phyloP scores from a whole-genome alignment of 2,113 vertebrate genomes.

The Manacus vitellinus region DNA sequence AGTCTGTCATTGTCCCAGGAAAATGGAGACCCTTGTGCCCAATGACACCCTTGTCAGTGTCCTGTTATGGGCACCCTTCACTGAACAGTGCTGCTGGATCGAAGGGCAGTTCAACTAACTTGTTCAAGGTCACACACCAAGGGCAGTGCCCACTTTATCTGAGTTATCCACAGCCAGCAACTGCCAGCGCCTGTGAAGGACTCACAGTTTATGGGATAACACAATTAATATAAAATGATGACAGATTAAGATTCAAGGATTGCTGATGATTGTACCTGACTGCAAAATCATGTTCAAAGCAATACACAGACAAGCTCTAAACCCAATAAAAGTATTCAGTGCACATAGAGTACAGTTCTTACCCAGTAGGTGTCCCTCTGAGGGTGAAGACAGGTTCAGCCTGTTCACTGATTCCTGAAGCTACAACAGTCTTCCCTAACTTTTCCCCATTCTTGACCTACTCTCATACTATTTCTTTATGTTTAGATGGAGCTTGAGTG shows the following conservation, averaged over 20 bases:
- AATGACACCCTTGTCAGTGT: not conserved
- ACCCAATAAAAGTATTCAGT: not conserved
- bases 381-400: not conserved
- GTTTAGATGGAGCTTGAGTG: not conserved
- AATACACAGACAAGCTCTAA: not conserved
- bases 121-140: not conserved
- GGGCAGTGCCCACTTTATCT: not conserved
- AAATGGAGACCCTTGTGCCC: not conserved
- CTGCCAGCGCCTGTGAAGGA: not conserved
- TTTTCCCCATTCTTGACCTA: not conserved
- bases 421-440: accelerated
- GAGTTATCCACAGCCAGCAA: not conserved
- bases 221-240: not conserved
- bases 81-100: not conserved
- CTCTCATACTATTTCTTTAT: not conserved
- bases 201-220: not conserved
- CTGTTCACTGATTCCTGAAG: not conserved
- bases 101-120: accelerated
- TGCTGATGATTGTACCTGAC: not conserved
- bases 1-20: not conserved
- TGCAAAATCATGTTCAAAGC: not conserved
- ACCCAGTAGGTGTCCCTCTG: not conserved
- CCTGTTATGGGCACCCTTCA: not conserved
- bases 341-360: not conserved
- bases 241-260: not conserved